Evolutionary conservation across 2,888 invertebrate genomes (phyloP), one percentile per base, ranked within the genome.

Genomic region (Cylloceria caligata): DNA sequence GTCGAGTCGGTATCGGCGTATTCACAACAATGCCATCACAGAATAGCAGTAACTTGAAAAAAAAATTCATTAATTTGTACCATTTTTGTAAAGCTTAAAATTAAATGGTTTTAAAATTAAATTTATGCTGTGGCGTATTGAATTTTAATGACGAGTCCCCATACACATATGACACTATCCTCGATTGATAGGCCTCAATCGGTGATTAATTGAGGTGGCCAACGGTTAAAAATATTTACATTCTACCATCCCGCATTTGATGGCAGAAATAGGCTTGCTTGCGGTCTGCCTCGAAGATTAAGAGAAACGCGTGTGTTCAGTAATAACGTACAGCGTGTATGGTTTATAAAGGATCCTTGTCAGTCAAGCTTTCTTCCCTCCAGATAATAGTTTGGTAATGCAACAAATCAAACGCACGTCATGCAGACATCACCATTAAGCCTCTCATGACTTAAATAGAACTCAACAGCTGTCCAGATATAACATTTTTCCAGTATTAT

Each of bases 161-260:
- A 19, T 11, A 21, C 30, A 27, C 55, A 11, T 16, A 30, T 42
- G 57, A 60, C 3, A 3, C 9, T 67, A 34, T 13, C 60, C 21
- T n/a, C 21, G 72, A 67, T 75, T 34, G 42, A 65, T 47, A 65
- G 55, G 42, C 16, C 11, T 24, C 24, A 13, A 64, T 57, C 27
- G 36, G 27, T 67, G 39, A 79, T 73, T 39, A 78, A 78, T 78
- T 57, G 55, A 57, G 16, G 24, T 52, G 36, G 7, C 68, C 21
- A 3, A 64, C 55, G 45, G 39, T 30, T 21, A 19, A 49, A 76
- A 34, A 24, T 45, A 68, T 76, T 27, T 30, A 13, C 21, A 42
- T n/a, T 19, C 16, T 47, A n/a, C 13, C 30, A n/a, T 11, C 45
- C 19, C n/a, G n/a, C 47, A 42, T 47, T 55, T 27, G 9, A 34